These are phyloP conservation scores for Tringa solitaria DNA, from an alignment of 2,113 vertebrate species.

Conservation along the genomic window DNA sequence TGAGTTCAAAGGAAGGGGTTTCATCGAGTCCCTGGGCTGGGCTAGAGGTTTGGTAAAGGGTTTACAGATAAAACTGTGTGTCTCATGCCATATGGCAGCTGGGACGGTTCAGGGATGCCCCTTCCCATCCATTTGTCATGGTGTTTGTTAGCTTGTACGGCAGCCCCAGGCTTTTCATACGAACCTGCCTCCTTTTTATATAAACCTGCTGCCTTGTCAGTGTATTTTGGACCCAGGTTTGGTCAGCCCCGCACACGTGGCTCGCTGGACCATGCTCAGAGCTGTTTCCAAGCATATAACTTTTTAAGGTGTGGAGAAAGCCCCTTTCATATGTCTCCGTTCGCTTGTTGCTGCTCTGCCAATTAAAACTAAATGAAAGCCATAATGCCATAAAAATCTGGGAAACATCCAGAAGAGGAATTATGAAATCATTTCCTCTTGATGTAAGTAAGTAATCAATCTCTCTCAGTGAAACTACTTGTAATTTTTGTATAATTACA, in stretches of 20 bases:
- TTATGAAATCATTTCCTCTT: slow-evolving; percentile 23
- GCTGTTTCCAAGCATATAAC: not conserved
- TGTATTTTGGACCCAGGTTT: not conserved
- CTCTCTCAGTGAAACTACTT: not conserved
- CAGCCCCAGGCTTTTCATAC: not conserved
- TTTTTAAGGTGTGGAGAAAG: accelerated
- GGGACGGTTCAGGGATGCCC: not conserved
- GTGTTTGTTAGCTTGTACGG: not conserved
- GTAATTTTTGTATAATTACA: slow-evolving; percentile 2
- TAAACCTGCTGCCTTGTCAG: not conserved
- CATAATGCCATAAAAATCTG: not conserved
- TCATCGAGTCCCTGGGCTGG: not conserved
- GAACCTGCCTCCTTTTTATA: not conserved
- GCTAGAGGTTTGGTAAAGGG: not conserved
- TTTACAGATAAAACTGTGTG: not conserved
- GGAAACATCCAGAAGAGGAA: not conserved
- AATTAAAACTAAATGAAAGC: not conserved
- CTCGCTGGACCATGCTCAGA: not conserved
- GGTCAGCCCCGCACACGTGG: accelerated
- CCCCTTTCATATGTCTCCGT: not conserved
- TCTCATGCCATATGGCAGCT: not conserved
- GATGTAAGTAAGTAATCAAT: not conserved
- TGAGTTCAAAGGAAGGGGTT: not conserved
- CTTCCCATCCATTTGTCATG: not conserved
- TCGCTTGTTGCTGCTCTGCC: not conserved